Evolutionary conservation across 2,113 vertebrate genomes (phyloP), one percentile per base, ranked within the genome.

Genomic region (Lipotes vexillifer): DNA sequence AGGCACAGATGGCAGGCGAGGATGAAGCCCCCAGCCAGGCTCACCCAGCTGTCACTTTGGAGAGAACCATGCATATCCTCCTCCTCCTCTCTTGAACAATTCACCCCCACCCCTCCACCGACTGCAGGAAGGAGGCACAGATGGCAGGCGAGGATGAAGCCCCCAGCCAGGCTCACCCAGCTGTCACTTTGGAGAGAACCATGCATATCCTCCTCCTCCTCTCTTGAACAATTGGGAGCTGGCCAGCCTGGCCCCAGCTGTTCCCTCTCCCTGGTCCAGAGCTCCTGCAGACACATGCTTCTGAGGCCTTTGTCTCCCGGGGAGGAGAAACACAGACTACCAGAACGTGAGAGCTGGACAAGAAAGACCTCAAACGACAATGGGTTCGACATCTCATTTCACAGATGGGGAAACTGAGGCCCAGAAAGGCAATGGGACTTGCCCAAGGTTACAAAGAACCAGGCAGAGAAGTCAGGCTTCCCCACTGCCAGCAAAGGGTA

Each of bases 31-130:
- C 93, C 93, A 92, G 97, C 97, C 94, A 98, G 96, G 93, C 96
- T 97, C 91, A 75, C 96, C 97, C 98, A 98, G 97, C 98, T 98
- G 98, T 98, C 97, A 13, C 88, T 93, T 97, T 97, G 97, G 97
- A 98, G 94, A 97, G 97, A 49, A 14, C 84, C 66, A 31, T 10
- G 63, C 77, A 20, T 29, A 85, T 90, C 93, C 93, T 95, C 77
- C 88, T 93, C 94, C 85, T 95, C 94, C 89, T 82, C 90, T 94
- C 89, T 65, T 27, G n/a, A 97, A 94, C 93, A 94, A 83, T 91
- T 14, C 49, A 52, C 49, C 18, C 36, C 72, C n/a, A 1, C 27
- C 38, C 85, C 18, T 3, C 88, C 25, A 71, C 93, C 27, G 10
- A 57, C 27, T 38, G 63, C 93, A 95, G 96, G 95, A 95, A 96